These are phyloP conservation scores for Pelagia noctiluca DNA, from an alignment of 30 jellyfish, hydroid and myxozoan species.

Conservation along the genomic window DNA sequence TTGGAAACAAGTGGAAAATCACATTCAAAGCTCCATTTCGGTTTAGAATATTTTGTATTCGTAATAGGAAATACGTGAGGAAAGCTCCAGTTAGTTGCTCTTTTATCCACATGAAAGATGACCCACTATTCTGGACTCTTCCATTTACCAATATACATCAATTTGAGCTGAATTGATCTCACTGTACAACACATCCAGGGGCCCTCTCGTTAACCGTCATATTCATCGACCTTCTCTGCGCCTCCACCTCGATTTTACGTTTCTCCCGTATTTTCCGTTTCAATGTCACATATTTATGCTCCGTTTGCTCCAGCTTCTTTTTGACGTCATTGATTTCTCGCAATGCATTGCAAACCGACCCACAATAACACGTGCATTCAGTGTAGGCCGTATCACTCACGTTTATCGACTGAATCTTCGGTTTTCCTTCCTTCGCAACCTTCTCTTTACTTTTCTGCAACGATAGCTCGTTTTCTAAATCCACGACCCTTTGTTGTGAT, in stretches of 20 bases:
- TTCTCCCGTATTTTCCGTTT: conserved; percentile 87
- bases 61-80: no score
- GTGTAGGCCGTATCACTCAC: conserved; percentile 56
- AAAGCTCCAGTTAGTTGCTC: no score
- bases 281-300: conserved; percentile 75
- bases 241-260: conserved; percentile 78
- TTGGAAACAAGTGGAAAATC: no score
- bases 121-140: no score
- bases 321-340: conserved; percentile 78
- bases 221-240: conserved; percentile 54
- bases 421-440: not conserved
- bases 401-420: conserved; percentile 27
- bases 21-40: no score
- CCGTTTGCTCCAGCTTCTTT: conserved; percentile 69
- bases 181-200: conserved; percentile 88
- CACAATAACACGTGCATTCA: conserved; percentile 96
- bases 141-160: no score
- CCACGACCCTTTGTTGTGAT: conserved; percentile 71
- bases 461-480: conserved; percentile 70
- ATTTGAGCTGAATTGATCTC: no score
- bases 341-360: conserved; percentile 90
- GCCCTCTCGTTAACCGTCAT: conserved; percentile 74
- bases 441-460: conserved; percentile 12
- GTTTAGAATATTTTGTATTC: no score
- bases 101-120: no score